Evolutionary conservation across 2,113 vertebrate species (phyloP).

Genomic region (Empidonax traillii): DNA sequence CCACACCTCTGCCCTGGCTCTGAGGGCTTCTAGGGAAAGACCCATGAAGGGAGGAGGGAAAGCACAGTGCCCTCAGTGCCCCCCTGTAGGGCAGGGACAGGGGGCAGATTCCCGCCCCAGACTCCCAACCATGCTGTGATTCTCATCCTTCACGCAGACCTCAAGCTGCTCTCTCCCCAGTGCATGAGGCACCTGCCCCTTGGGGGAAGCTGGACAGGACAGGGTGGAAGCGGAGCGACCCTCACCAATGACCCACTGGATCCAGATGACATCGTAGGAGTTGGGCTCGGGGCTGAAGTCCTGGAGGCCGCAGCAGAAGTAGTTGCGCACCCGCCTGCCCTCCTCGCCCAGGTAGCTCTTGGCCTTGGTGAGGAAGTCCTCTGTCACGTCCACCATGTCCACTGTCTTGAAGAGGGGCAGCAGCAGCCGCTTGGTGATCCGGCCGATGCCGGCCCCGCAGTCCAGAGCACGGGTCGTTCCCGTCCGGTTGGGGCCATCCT

Average conservation of each 20-base stretch:
- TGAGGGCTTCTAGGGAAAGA: not conserved
- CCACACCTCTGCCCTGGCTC: not conserved
- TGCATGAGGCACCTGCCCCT: rapidly evolving
- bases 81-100: not conserved
- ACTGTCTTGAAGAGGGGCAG: conserved; percentile 89
- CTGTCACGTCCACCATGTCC: conserved; percentile 94
- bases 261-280: conserved; percentile 96
- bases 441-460: conserved; percentile 92
- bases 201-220: rapidly evolving
- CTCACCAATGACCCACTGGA: conserved; percentile 98
- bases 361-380: conserved; percentile 91
- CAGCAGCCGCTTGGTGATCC: conserved; percentile 92
- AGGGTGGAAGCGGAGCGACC: rapidly evolving
- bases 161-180: not conserved
- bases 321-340: conserved; percentile 84
- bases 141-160: not conserved
- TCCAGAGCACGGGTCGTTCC: conserved; percentile 85
- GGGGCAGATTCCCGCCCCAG: not conserved
- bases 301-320: conserved; percentile 91
- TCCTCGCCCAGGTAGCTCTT: conserved; percentile 89
- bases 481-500: conserved; percentile 87
- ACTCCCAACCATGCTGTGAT: not conserved
- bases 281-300: conserved; percentile 86
- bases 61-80: not conserved
- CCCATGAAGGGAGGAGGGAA: not conserved